Conservation (phyloP, 2,113 vertebrate species). For the Dolichallabes microphthalmus region DNA sequence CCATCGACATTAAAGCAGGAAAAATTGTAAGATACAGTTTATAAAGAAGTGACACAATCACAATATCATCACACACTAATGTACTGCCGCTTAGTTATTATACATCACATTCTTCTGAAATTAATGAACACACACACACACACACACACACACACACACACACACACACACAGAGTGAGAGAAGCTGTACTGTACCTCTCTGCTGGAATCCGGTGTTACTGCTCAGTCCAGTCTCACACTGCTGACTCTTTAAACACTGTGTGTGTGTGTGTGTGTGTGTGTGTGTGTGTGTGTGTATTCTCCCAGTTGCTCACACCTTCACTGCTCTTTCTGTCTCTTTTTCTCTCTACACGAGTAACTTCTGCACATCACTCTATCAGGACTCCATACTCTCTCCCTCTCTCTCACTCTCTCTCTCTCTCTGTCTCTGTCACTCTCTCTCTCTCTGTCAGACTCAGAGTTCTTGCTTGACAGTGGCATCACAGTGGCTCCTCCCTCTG, state of each 20-base stretch:
- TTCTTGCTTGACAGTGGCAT: neutral
- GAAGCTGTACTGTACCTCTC: neutral
- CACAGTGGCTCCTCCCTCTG: neutral
- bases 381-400: neutral
- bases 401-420: neutral
- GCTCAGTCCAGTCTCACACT: neutral
- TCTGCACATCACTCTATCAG: neutral
- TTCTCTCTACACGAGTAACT: neutral
- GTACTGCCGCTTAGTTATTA: too few relatives aligned
- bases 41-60: too few relatives aligned
- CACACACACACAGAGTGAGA: neutral
- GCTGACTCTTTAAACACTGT: neutral
- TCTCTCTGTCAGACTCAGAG: neutral
- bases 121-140: too few relatives aligned
- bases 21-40: too few relatives aligned
- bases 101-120: too few relatives aligned
- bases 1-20: too few relatives aligned
- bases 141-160: too few relatives aligned
- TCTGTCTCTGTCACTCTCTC: neutral
- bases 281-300: neutral
- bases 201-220: neutral
- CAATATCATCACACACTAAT: too few relatives aligned
- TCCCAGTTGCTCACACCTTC: neutral
- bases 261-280: conserved; percentile 9
- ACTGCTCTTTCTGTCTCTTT: neutral